A percentile compares a stretch with the other conserved stretches of the same genome.
Evolutionary conservation across 2,113 vertebrate genomes (phyloP).

Genomic region (Onychorhynchus coronatus): DNA sequence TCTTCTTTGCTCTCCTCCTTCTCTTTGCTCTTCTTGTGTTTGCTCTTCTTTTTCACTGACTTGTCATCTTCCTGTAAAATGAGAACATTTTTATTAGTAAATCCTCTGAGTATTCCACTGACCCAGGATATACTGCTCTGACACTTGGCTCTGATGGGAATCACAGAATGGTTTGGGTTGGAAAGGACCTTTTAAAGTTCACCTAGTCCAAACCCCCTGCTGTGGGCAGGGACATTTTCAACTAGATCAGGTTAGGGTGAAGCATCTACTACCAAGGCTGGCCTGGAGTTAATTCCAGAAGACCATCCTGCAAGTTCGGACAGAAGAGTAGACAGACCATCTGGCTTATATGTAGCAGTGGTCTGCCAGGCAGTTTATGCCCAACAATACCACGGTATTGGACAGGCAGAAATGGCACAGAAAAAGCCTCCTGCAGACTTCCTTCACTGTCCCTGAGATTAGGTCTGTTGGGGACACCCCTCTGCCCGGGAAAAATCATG

Average conservation of each 20-base stretch:
- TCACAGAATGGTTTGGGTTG: background rate
- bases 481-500: background rate
- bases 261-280: background rate
- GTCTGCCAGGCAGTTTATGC: background rate
- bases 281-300: background rate
- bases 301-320: background rate
- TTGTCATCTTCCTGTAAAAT: conserved; percentile 87
- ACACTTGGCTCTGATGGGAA: background rate
- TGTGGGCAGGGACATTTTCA: background rate
- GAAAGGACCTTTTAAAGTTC: background rate
- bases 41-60: conserved; percentile 81
- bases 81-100: background rate
- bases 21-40: conserved; percentile 84
- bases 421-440: background rate
- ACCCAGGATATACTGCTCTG: background rate
- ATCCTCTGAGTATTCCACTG: background rate
- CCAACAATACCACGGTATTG: rapidly evolving
- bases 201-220: background rate
- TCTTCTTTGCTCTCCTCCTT: conserved; percentile 82
- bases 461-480: background rate
- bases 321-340: background rate
- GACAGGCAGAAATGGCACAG: background rate
- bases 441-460: background rate
- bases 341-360: background rate
- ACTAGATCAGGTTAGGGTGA: background rate